Percentiles rank a stretch among this genome's conserved stretches.
Evolutionary conservation across 2,797 vertebrate genomes (phyloP).

Genomic region (Pitangus sulphuratus): DNA sequence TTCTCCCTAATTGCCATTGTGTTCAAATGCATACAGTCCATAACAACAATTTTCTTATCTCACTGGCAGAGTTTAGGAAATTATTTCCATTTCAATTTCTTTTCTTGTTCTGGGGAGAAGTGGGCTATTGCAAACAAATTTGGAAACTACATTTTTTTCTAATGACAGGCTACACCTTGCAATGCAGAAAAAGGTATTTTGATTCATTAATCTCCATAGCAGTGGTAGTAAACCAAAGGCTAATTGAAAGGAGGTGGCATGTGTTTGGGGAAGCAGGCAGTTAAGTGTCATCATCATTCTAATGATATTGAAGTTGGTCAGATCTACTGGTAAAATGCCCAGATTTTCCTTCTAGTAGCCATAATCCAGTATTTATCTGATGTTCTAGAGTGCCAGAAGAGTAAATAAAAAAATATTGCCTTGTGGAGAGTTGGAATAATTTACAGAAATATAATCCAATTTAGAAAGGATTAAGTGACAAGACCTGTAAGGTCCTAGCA

Average conservation of each 20-base stretch:
- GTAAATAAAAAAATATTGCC: neutral
- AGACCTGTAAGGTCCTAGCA: neutral
- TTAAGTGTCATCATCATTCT: slow-evolving; percentile 48
- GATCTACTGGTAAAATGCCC: slow-evolving; percentile 44
- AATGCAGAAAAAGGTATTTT: slow-evolving; percentile 36
- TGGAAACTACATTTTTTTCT: neutral
- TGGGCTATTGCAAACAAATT: neutral
- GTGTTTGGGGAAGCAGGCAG: neutral
- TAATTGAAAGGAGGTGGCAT: slow-evolving; percentile 29
- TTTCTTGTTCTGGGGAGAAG: neutral
- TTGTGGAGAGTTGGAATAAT: slow-evolving; percentile 7
- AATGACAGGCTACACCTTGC: neutral
- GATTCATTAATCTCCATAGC: slow-evolving; percentile 31
- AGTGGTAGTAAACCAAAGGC: slow-evolving; percentile 46
- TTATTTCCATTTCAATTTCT: neutral
- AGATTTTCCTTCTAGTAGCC: slow-evolving; percentile 24
- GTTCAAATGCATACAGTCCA: neutral
- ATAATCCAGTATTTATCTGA: slow-evolving; percentile 16
- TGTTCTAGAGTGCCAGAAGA: neutral
- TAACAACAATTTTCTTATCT: neutral
- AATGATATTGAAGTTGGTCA: slow-evolving; percentile 34
- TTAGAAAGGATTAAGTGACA: neutral
- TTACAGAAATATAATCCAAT: neutral
- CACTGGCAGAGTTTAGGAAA: neutral
- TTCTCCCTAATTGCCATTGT: neutral